Percentiles rank a stretch among this genome's conserved stretches.
Evolutionary conservation across 2,888 invertebrate genomes (phyloP).

Genomic region (Ophion slaviceki): DNA sequence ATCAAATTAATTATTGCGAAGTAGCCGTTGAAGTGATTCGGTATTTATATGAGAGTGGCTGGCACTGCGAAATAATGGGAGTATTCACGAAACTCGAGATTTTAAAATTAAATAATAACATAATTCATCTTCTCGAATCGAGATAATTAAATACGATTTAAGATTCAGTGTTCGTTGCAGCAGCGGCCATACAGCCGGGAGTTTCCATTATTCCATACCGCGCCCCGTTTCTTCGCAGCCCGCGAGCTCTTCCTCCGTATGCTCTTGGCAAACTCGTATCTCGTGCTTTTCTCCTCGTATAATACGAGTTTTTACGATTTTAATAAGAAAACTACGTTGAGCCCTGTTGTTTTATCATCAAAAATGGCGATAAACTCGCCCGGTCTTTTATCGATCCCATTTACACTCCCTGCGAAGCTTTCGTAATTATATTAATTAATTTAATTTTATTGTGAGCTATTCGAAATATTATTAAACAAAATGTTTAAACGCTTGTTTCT

Average conservation of each 20-base stretch:
- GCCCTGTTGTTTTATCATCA: constrained; percentile 73
- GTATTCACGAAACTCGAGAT: constrained; percentile 41
- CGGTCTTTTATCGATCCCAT: not conserved
- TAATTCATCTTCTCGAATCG: constrained; percentile 78
- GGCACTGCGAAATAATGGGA: not conserved
- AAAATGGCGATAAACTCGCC: constrained; percentile 44
- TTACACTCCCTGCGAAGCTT: not conserved
- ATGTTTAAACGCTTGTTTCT: not conserved
- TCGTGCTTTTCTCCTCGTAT: constrained; percentile 59
- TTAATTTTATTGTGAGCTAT: constrained; percentile 1
- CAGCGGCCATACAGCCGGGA: constrained; percentile 60
- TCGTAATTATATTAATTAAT: constrained; percentile 10
- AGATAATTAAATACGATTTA: constrained; percentile 82
- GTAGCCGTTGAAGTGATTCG: constrained; percentile 1
- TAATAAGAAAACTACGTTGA: constrained; percentile 72
- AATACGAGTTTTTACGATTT: constrained; percentile 75
- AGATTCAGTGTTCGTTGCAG: constrained; percentile 77
- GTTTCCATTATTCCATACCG: constrained; percentile 78
- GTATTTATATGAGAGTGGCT: constrained; percentile 3
- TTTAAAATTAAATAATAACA: constrained; percentile 82
- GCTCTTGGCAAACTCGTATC: constrained; percentile 48
- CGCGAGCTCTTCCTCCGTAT: constrained; percentile 20
- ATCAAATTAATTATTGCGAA: not conserved
- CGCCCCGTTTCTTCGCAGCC: constrained; percentile 65
- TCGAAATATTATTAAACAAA: constrained; percentile 20